Base-by-base conservation (phyloP, 2,113 vertebrate species). In the Misgurnus mizolepis region DNA sequence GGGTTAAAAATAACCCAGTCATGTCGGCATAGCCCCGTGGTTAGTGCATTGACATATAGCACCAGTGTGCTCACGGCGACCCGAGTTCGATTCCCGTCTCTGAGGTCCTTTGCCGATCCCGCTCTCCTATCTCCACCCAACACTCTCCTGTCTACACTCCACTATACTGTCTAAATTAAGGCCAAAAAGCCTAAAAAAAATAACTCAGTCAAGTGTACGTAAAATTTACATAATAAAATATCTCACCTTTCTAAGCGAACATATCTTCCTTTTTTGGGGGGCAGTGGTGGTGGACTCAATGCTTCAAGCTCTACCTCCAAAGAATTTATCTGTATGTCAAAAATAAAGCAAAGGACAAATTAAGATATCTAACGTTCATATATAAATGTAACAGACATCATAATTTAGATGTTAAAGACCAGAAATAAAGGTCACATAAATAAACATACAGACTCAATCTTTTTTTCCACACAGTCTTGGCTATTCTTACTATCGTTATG, bases 201-300 rank as follows among this genome's bases (percentile, higher is more conserved):
- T n/a, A n/a, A n/a, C 27, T 2, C 27, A 27, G 27, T 27, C 27
- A 7, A 18, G n/a, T 12, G 9, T 11, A 53, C 1, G 3, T 12
- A 56, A 18, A 18, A 7, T 18, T 2, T n/a, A 58, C 8, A 58
- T 58, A 3, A 6, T 11, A 76, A 34, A 6, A 76, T 66, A 53
- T 53, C 74, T 9, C 9, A 76, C 74, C 74, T 76, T 3, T 53
- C 6, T 53, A 76, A 76, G 60, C 39, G 7, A 66, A 66, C 47
- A 55, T 76, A 76, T 66, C 34, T 76, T 6, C 61, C 47, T 6
- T 8, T 50, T 55, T 76, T 76, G 2, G 61, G 45, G 5, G 75
- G 75, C 34, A 77, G 61, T 40, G 62, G 45, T 55, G 74, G 75
- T 55, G 75, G 75, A 77, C 50, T 18, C 0, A 49, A 8, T 40